Percentiles rank a stretch among this genome's conserved stretches.
These are phyloP conservation scores for Sesia apiformis DNA, from an alignment of 2,888 invertebrate species.

Conservation along the genomic window DNA sequence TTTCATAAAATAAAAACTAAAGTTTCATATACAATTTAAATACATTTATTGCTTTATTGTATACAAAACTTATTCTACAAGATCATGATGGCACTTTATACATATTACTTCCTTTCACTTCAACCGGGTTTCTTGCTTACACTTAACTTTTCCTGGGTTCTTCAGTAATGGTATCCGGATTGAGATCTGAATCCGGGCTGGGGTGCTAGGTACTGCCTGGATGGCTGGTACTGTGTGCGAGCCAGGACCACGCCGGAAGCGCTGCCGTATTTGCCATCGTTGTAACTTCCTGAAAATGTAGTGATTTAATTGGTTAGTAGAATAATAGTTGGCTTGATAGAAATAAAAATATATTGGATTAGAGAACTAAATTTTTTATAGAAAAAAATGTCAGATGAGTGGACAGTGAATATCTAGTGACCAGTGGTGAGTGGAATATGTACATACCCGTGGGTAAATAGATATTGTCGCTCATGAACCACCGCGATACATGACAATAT, in stretches of 20 bases:
- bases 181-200: slow-evolving; percentile 19
- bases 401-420: too few species aligned
- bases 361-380: too few species aligned
- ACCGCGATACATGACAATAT: too few species aligned
- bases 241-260: slow-evolving; percentile 34
- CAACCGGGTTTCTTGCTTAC: too few species aligned
- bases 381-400: too few species aligned
- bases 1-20: not conserved
- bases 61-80: not conserved
- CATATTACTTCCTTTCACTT: not conserved
- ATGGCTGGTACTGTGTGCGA: slow-evolving; percentile 24
- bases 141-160: not conserved
- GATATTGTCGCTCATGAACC: too few species aligned
- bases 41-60: not conserved
- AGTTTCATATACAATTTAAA: not conserved
- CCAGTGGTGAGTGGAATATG: too few species aligned
- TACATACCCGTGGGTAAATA: too few species aligned
- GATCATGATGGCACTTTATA: slow-evolving; percentile 1
- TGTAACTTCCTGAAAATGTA: slow-evolving; percentile 51
- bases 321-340: too few species aligned
- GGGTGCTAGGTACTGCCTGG: slow-evolving; percentile 27
- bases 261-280: slow-evolving; percentile 36
- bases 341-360: too few species aligned
- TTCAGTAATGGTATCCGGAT: slow-evolving; percentile 29
- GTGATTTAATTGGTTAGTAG: not conserved